These are phyloP conservation scores for Andricus curvator DNA, from an alignment of 2,888 invertebrate genomes.

Conservation along the genomic window DNA sequence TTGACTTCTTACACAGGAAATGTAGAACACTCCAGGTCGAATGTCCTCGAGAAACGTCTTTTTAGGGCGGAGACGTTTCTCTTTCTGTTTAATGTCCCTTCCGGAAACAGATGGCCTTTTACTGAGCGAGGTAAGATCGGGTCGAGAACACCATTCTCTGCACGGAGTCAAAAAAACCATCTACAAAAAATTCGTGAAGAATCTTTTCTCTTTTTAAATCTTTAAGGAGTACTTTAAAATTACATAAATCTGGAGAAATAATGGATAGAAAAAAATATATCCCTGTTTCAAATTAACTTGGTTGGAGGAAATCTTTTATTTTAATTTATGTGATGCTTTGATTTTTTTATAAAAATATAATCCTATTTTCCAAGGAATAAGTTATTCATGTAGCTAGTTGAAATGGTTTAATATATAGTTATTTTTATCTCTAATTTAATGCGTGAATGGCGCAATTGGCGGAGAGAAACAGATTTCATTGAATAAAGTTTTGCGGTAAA, in stretches of 20 bases:
- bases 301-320: too few species aligned
- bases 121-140: conserved; percentile 33
- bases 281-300: too few species aligned
- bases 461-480: not conserved
- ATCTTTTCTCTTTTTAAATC: not conserved
- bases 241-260: not conserved
- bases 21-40: conserved; percentile 14
- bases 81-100: conserved; percentile 30
- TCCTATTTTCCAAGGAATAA: too few species aligned
- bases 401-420: not conserved
- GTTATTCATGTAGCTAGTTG: too few species aligned
- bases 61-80: conserved; percentile 10
- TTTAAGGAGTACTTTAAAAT: not conserved
- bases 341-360: too few species aligned
- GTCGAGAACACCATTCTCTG: conserved; percentile 17
- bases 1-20: not conserved
- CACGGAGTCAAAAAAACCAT: conserved; percentile 7
- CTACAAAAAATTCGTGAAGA: conserved; percentile 3
- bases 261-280: not conserved
- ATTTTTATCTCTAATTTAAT: not conserved
- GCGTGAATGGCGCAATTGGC: not conserved
- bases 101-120: conserved; percentile 37
- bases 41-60: conserved; percentile 7
- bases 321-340: too few species aligned
- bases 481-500: conserved; percentile 11